Evolutionary conservation across 2,888 invertebrate genomes (phyloP), one percentile per base, ranked within the genome.

Genomic region (Drosophila colorata): DNA sequence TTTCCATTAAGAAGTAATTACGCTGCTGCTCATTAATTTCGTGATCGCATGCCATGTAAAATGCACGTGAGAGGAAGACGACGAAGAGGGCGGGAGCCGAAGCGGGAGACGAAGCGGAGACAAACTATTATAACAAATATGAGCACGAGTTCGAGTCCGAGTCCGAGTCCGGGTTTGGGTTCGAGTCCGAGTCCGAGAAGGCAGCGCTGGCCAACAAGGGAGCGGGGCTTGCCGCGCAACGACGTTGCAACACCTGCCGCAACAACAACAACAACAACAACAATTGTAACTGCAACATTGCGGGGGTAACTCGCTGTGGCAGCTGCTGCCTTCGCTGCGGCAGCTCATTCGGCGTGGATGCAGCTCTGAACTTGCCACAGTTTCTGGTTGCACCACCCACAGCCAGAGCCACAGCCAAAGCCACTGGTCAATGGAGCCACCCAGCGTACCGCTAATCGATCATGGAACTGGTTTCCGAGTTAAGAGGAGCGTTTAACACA

Each of bases 1-100:
- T 90, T 87, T 89, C 84, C 87, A 88, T 89, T 79, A 79, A 88
- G 89, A 88, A 88, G 81, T 70, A 81, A 86, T 90, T 90, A 81
- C 82, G 78, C 76, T 84, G 87, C 78, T 81, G 75, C 76, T 88
- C 90, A 87, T 87, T 87, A 90, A 90, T 77, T 80, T 82, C 64
- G 67, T 74, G 88, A 84, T 88, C 90, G 89, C 90, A 89, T 88
- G 90, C 87, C 89, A 87, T 65, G 73, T 55, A 74, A 83, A 70
- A 71, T 81, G 78, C 66, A 77, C 55, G 59, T 46, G 65, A 48
- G 57, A 40, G 40, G 40, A 63, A 23, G 67, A 11, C 16, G 58
- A 20, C 18, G 9, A 4, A 13, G 8, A n/a, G 33, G 20, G 20
- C 4, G 4, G 25, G 7, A 18, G 13, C 9, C 25, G 25, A 14